Evolutionary conservation across 1,140 invertebrate species (phyloP).

Genomic region (Drosophila rufa): DNA sequence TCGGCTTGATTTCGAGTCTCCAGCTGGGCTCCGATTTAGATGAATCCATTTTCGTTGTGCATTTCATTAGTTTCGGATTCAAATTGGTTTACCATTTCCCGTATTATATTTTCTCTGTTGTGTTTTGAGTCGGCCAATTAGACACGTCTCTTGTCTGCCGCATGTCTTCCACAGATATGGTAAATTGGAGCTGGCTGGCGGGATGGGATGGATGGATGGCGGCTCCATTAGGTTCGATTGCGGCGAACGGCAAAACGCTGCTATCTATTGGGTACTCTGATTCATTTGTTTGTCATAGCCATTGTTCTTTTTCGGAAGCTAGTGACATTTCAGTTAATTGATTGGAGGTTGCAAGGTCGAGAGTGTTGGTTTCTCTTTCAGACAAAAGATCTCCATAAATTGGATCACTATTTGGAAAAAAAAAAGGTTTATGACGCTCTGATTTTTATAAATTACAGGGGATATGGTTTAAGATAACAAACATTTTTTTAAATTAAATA

Average conservation of each 20-base stretch:
- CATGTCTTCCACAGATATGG: conserved; percentile 46
- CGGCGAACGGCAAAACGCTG: conserved; percentile 10
- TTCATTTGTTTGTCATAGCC: conserved; percentile 26
- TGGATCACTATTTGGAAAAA: not conserved
- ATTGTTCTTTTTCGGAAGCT: conserved; percentile 18
- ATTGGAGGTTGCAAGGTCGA: conserved; percentile 12
- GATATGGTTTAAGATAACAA: too few species aligned
- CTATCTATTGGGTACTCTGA: conserved; percentile 28
- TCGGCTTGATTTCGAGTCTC: conserved; percentile 58
- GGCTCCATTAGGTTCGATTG: conserved; percentile 15
- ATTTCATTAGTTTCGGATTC: conserved; percentile 40
- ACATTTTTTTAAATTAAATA: too few species aligned
- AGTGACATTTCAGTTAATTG: conserved; percentile 46
- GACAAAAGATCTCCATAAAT: not conserved
- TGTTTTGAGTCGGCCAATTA: conserved; percentile 51
- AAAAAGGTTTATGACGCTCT: not conserved
- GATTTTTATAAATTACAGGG: not conserved
- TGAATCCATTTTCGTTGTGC: conserved; percentile 65
- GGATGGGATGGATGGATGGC: not conserved
- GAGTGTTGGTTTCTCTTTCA: not conserved
- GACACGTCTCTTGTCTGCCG: conserved; percentile 59
- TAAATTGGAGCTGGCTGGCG: conserved; percentile 26
- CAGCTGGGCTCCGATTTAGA: conserved; percentile 53
- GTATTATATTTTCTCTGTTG: conserved; percentile 32
- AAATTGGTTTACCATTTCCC: conserved; percentile 66